Base-by-base conservation (phyloP, 2,888 invertebrate species). In the Cheilosia soror region DNA sequence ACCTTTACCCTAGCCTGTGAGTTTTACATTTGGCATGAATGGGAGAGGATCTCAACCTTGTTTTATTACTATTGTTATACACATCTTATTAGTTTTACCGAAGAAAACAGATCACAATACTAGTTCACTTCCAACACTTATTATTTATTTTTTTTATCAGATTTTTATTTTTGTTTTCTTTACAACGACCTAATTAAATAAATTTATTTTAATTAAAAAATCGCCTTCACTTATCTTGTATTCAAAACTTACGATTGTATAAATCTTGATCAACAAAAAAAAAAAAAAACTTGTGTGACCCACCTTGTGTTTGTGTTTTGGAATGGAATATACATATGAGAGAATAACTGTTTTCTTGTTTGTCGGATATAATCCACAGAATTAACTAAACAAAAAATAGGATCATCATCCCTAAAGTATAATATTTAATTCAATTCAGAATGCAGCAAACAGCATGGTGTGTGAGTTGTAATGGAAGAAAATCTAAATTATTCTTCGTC, bases 401-500 rank as follows among this genome's bases (percentile, higher is more conserved):
- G 87, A 62, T 66, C 63, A 72, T 78, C 84, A 88, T 88, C 37
- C 37, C 37, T 87, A 87, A 89, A 90, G 89, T 89, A 88, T 89
- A 90, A 90, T 89, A 90, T 89, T 90, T 90, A 89, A 90, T 88
- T 88, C 78, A 88, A 87, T 88, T 87, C 81, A 65, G 66, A 80
- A 75, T 66, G 40, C 71, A 85, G 51, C 71, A 85, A 81, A 81
- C 57, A 81, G 76, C 65, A 57, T 75, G 73, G 77, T 82, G 51
- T 62, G 44, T 71, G 75, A 76, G 55, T 81, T 77, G 53, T 62
- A 81, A 76, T 76, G 72, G 81, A 81, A 81, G 85, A 76, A 66
- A 76, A 7, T 66, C 55, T 25, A 72, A 77, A 57, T 63, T 81
- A 85, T 77, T 94, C 94, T 88, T 94, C 94, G 88, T 94, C 94